Evolutionary conservation across 2,113 vertebrate genomes (phyloP).

Genomic region (Zingel zingel): DNA sequence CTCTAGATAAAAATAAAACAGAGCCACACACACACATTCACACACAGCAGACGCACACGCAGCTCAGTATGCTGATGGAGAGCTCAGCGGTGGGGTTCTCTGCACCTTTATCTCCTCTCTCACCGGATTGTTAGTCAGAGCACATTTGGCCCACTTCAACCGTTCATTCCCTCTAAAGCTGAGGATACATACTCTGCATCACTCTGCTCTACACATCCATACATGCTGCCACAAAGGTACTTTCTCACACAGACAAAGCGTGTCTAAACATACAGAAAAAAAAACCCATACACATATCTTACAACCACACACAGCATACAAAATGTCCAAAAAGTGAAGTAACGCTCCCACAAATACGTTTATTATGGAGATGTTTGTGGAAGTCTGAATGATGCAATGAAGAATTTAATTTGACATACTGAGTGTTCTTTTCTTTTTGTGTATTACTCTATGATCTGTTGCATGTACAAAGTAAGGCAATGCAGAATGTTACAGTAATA

Average conservation of each 20-base stretch:
- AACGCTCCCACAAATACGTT: background rate
- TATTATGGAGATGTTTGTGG: background rate
- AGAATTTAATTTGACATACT: background rate
- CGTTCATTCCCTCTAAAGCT: constrained; percentile 19
- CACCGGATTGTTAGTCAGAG: constrained; percentile 64
- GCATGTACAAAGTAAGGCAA: background rate
- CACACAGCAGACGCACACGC: background rate
- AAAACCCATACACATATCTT: background rate
- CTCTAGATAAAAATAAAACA: background rate
- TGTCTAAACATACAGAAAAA: background rate
- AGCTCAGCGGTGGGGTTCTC: constrained; percentile 20
- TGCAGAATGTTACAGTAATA: background rate
- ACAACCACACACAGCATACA: background rate
- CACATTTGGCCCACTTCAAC: constrained; percentile 60
- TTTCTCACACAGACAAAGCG: background rate
- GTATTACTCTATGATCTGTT: background rate
- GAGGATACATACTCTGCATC: background rate
- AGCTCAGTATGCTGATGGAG: background rate
- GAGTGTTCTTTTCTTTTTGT: background rate
- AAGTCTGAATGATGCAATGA: background rate
- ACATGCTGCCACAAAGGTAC: background rate
- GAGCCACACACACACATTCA: constrained; percentile 5
- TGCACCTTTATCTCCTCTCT: constrained; percentile 31
- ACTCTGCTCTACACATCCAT: background rate
- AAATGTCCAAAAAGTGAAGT: background rate